Percentiles rank a stretch among this genome's conserved stretches.
phyloP scores from a whole-genome alignment of 2,113 vertebrate species.

The Centropus bengalensis region DNA sequence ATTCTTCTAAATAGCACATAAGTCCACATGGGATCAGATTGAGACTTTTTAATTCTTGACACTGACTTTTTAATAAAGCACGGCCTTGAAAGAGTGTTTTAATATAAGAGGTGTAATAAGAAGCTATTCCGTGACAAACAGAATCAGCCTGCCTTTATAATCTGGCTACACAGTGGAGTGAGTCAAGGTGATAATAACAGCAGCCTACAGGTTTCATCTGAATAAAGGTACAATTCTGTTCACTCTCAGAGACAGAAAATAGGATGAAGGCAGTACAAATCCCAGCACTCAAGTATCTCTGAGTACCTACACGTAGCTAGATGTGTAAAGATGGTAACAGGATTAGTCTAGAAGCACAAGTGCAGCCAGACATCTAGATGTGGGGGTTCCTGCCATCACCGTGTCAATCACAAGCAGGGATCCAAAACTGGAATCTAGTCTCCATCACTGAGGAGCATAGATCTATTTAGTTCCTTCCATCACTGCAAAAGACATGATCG shows the following conservation, averaged over 20 bases:
- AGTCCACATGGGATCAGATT: background rate
- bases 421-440: background rate
- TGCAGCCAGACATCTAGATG: background rate
- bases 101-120: background rate
- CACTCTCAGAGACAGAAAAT: background rate
- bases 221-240: background rate
- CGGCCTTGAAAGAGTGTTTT: background rate
- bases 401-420: background rate
- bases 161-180: background rate
- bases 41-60: background rate
- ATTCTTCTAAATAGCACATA: background rate
- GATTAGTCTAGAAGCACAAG: background rate
- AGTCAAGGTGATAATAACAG: background rate
- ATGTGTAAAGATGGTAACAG: background rate
- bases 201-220: background rate
- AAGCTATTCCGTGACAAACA: background rate
- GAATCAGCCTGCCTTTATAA: background rate
- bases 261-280: background rate
- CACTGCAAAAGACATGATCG: conserved; percentile 16
- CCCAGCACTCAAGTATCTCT: background rate
- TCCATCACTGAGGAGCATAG: background rate
- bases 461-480: conserved; percentile 4
- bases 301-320: background rate
- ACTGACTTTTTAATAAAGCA: background rate
- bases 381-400: background rate